A percentile compares a stretch with the other conserved stretches of the same genome.
phyloP scores from a whole-genome alignment of 2,113 vertebrate genomes.

The Rhinichthys klamathensis region DNA sequence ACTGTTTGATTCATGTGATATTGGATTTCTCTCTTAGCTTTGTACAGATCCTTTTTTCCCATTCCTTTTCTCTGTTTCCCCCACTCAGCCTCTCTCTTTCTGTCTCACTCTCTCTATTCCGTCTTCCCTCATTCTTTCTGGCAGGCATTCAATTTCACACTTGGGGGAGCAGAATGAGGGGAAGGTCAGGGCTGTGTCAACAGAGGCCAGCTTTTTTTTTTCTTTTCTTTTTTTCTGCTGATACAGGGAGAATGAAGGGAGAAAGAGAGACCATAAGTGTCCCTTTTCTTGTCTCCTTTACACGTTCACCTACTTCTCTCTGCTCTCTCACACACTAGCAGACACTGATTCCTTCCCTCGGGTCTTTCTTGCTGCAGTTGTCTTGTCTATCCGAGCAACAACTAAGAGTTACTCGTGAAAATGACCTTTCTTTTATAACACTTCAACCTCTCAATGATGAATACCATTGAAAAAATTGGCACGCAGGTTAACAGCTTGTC shows the following conservation, averaged over 20 bases:
- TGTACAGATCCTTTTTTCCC: constrained; percentile 42
- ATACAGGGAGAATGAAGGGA: constrained; percentile 49
- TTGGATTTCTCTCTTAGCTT: constrained; percentile 58
- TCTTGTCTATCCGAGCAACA: constrained; percentile 3
- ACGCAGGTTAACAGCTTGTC: not conserved
- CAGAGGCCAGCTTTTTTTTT: constrained; percentile 55
- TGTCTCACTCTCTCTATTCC: constrained; percentile 28
- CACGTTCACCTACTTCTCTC: constrained; percentile 24
- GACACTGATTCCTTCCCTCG: constrained; percentile 19
- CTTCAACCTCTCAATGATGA: not conserved
- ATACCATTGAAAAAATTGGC: not conserved
- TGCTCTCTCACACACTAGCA: constrained; percentile 9
- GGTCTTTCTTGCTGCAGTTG: constrained; percentile 17
- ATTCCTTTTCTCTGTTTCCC: constrained; percentile 28
- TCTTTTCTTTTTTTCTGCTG: constrained; percentile 50
- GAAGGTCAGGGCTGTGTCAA: constrained; percentile 65
- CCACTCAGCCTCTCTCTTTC: constrained; percentile 26
- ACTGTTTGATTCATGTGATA: constrained; percentile 55
- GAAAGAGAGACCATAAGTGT: constrained; percentile 36
- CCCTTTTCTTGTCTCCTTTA: constrained; percentile 44
- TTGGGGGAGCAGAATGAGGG: constrained; percentile 63
- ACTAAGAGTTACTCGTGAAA: not conserved
- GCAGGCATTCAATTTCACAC: constrained; percentile 65
- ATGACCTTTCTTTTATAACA: constrained; percentile 18
- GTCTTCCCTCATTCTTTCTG: constrained; percentile 54